Percentiles rank a stretch among this genome's conserved stretches.
phyloP scores from a whole-genome alignment of 2,113 vertebrate species.

The Proterorhinus semilunaris region DNA sequence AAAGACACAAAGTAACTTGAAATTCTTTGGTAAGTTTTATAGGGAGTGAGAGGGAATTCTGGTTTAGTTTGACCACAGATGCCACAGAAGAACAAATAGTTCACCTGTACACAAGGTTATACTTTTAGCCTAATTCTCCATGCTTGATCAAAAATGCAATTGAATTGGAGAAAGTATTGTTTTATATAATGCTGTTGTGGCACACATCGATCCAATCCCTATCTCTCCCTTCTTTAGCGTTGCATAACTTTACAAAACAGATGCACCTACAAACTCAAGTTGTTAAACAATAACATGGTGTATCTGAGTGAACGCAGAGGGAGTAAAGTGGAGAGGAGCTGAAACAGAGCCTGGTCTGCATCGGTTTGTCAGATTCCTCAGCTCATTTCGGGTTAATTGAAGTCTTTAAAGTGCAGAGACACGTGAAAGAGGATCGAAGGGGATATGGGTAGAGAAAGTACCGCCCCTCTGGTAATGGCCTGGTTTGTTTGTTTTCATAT shows the following conservation, averaged over 20 bases:
- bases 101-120: too few species aligned
- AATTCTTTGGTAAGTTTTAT: too few species aligned
- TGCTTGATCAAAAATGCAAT: too few species aligned
- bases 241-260: constrained; percentile 21
- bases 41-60: too few species aligned
- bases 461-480: constrained; percentile 48
- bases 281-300: constrained; percentile 23
- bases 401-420: constrained; percentile 65
- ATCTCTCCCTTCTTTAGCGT: neutral
- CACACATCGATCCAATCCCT: too few species aligned
- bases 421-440: constrained; percentile 38
- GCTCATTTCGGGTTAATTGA: constrained; percentile 66
- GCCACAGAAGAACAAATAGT: too few species aligned
- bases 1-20: too few species aligned
- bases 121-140: too few species aligned
- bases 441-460: constrained; percentile 35
- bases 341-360: constrained; percentile 36
- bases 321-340: constrained; percentile 41
- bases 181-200: too few species aligned
- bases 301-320: constrained; percentile 17
- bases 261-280: constrained; percentile 19
- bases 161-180: too few species aligned
- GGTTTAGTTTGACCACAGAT: too few species aligned
- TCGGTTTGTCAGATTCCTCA: constrained; percentile 39
- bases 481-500: constrained; percentile 68